Evolutionary conservation across 2,113 vertebrate species (phyloP), one percentile per base, ranked within the genome.

Genomic region (Thermophis baileyi): DNA sequence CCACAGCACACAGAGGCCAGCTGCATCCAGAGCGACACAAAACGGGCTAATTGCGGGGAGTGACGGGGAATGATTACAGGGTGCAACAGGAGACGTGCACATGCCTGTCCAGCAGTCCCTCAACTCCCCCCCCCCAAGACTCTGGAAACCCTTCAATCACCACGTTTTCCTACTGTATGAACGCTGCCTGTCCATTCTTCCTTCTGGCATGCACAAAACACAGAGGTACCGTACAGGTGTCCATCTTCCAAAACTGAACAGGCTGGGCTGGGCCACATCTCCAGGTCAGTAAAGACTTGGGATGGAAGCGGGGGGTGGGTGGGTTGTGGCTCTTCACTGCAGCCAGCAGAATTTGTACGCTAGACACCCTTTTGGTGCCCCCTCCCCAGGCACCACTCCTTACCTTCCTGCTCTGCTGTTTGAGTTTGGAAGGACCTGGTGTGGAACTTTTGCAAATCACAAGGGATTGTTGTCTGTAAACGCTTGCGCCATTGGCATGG

Each of bases 41-140:
- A 93, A 49, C 60, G 4, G 16, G 86, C 86, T 40, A 88, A 81
- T 88, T 91, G 93, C 86, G 16, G 93, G 50, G 90, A 35, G 86
- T 14, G 8, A 30, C 49, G 8, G 50, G 60, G 53, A 47, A 49
- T 55, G 51, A 91, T 49, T 85, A n/a, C 92, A 89, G 92, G 92
- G 44, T 57, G 74, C 63, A 46, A 2, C 20, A 11, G 49, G 0
- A 63, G 47, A 44, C 25, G 25, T 25, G 40, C 20, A 14, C 3
- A 2, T 24, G 60, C 44, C 46, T 54, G 18, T 44, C 57, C 89
- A 54, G 16, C 24, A 4, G 24, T 22, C 35, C 35, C 57, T 30
- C n/a, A 40, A 8, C 35, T 35, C 63, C n/a, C 3, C 57, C 14
- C 87, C 3, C 14, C 2, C 10, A 24, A 4, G 22, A 88, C 24